Conservation (phyloP, 2,113 vertebrate genomes). For the Ophthalmolycus amberensis region DNA sequence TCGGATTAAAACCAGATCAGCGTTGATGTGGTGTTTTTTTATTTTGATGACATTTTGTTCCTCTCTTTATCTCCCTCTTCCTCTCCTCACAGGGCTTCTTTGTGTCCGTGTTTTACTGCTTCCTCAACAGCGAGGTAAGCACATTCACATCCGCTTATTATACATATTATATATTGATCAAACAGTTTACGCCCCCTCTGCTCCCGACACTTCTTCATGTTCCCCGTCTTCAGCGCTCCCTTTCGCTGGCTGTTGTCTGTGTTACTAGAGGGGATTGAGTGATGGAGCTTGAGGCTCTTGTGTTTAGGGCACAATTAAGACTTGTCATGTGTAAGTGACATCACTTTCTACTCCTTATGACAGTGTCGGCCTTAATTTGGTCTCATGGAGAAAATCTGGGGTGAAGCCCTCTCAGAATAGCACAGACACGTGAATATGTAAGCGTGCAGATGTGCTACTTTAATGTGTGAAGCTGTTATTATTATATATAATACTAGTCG, state of each 20-base stretch:
- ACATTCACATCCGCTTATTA: slow-evolving; percentile 23
- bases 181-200: slow-evolving; percentile 17
- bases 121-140: slow-evolving; percentile 94
- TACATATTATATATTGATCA: slow-evolving; percentile 23
- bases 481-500: neutral
- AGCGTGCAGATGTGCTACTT: neutral
- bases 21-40: slow-evolving; percentile 34
- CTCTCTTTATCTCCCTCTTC: slow-evolving; percentile 43
- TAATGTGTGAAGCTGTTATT: neutral
- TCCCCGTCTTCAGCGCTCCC: neutral
- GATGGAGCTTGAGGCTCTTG: slow-evolving; percentile 16
- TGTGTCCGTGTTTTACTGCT: slow-evolving; percentile 94
- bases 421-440: slow-evolving; percentile 14
- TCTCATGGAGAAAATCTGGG: slow-evolving; percentile 31
- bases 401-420: slow-evolving; percentile 55
- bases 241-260: slow-evolving; percentile 31
- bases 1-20: slow-evolving; percentile 49
- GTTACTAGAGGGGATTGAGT: slow-evolving; percentile 8
- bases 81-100: slow-evolving; percentile 89
- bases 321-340: slow-evolving; percentile 68
- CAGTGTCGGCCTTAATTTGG: slow-evolving; percentile 59
- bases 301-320: slow-evolving; percentile 67
- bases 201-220: slow-evolving; percentile 29
- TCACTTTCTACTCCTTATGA: slow-evolving; percentile 58
- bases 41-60: slow-evolving; percentile 26